phyloP scores from a whole-genome alignment of 2,888 invertebrate species.

The Fragum fragum region DNA sequence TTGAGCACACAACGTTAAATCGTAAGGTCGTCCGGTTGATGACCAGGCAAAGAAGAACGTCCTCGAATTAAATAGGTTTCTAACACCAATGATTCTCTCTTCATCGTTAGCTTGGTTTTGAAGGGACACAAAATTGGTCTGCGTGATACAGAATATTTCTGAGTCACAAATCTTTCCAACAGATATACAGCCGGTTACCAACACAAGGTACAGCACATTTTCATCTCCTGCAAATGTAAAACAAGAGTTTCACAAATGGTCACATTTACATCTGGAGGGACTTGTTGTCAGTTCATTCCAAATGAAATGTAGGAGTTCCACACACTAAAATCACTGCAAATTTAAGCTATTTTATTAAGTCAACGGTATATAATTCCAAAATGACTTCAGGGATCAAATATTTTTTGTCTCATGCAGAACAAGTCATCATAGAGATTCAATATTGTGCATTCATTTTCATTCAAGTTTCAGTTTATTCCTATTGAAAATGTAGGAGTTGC shows the following conservation, averaged over 20 bases:
- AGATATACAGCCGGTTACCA: slow-evolving; percentile 98
- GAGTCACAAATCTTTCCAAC: slow-evolving; percentile 98
- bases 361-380: too few species aligned
- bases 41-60: slow-evolving; percentile 99
- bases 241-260: not conserved
- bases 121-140: slow-evolving; percentile 96
- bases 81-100: slow-evolving; percentile 87
- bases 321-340: too few species aligned
- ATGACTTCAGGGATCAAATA: too few species aligned
- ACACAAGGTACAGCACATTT: slow-evolving; percentile 92
- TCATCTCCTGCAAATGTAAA: slow-evolving; percentile 77
- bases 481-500: too few species aligned
- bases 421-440: too few species aligned
- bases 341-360: too few species aligned
- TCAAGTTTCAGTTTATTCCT: too few species aligned
- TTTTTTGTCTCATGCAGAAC: too few species aligned
- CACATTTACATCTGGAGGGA: too few species aligned
- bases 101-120: slow-evolving; percentile 86
- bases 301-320: too few species aligned
- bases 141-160: slow-evolving; percentile 97
- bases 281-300: too few species aligned
- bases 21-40: slow-evolving; percentile 90
- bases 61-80: slow-evolving; percentile 98
- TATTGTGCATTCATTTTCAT: too few species aligned
- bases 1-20: slow-evolving; percentile 98